Evolutionary conservation across 2,113 vertebrate genomes (phyloP).

Genomic region (Jacana jacana): DNA sequence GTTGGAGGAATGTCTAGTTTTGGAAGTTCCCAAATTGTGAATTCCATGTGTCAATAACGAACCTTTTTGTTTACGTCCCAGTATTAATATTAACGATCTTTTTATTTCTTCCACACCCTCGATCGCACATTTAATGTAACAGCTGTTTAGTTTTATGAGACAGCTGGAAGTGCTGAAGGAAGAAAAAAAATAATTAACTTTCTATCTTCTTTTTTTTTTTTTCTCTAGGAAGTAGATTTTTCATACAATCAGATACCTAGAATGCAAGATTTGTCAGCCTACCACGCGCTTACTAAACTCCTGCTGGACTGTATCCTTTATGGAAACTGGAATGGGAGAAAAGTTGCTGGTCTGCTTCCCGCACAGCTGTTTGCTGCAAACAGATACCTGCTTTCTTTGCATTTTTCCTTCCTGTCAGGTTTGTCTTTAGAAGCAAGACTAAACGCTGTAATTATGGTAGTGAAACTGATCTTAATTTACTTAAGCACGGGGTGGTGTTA

Average conservation of each 20-base stretch:
- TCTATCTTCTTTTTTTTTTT: not conserved
- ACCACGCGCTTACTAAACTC: slow-evolving; percentile 77
- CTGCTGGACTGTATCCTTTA: slow-evolving; percentile 93
- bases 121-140: not conserved
- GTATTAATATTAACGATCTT: not conserved
- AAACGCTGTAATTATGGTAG: not conserved
- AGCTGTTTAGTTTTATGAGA: not conserved
- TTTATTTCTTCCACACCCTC: not conserved
- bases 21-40: not conserved
- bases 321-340: not conserved
- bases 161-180: not conserved
- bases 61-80: not conserved
- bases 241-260: slow-evolving; percentile 84
- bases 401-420: not conserved
- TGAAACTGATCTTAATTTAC: not conserved
- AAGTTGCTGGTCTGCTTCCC: not conserved
- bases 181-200: not conserved
- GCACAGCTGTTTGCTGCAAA: not conserved
- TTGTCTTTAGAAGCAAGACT: not conserved
- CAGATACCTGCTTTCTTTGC: not conserved
- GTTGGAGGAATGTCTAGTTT: not conserved
- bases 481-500: not conserved
- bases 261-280: slow-evolving; percentile 85
- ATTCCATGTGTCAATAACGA: not conserved
- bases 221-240: slow-evolving; percentile 85